Evolutionary conservation across 2,797 vertebrate genomes (phyloP).

Genomic region (Lithobates pipiens): DNA sequence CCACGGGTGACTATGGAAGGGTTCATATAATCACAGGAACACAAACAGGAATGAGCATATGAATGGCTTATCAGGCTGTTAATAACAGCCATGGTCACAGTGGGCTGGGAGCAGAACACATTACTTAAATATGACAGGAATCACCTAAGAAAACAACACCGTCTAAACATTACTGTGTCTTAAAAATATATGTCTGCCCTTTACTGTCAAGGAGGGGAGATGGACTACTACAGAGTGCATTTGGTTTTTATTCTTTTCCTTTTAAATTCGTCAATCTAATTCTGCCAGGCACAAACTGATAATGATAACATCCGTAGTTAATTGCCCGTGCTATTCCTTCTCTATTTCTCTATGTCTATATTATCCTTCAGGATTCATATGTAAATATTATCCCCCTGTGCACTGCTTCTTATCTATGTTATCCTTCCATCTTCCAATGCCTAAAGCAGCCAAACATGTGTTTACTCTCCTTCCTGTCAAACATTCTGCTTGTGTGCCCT

Average conservation of each 20-base stretch:
- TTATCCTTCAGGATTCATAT: background rate
- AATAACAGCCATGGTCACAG: no score
- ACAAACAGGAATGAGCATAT: no score
- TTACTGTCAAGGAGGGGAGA: background rate
- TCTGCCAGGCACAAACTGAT: background rate
- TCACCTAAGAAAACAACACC: no score
- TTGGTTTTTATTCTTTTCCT: no score
- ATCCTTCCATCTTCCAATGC: background rate
- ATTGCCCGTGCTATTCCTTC: background rate
- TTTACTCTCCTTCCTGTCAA: slow-evolving; percentile 34
- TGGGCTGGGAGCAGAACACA: no score
- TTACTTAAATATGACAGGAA: no score
- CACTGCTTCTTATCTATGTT: background rate
- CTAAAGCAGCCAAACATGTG: slow-evolving; percentile 34
- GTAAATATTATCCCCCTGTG: background rate
- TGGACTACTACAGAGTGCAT: background rate
- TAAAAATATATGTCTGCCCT: no score
- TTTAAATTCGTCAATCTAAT: no score
- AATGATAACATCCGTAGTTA: background rate
- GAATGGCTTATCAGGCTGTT: no score
- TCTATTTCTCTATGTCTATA: background rate
- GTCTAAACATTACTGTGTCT: background rate
- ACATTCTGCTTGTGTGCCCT: background rate
- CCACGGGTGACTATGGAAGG: no score
- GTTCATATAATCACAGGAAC: no score